Percentiles rank a stretch among this genome's conserved stretches.
Conservation (phyloP, 2,797 vertebrate species). For the Hydrocynus forskahlii region DNA sequence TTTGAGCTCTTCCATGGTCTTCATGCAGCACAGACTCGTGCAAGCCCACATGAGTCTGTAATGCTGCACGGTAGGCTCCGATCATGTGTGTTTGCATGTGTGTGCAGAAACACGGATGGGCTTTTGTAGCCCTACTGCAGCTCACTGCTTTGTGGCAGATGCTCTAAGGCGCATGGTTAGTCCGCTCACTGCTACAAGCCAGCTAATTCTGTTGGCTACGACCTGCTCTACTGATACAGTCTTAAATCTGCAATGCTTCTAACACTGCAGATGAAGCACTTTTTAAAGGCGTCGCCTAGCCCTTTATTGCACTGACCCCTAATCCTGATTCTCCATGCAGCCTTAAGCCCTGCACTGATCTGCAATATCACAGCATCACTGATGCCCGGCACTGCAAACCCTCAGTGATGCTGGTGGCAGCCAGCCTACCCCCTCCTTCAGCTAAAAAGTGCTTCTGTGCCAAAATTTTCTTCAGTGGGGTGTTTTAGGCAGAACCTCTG, state of each 20-base stretch:
- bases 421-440: background rate
- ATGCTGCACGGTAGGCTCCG: slow-evolving; percentile 41
- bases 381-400: background rate
- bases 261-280: too few relatives aligned
- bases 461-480: background rate
- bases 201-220: background rate
- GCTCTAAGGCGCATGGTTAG: background rate
- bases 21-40: background rate
- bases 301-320: background rate
- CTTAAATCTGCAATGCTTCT: too few relatives aligned
- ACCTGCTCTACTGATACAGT: too few relatives aligned
- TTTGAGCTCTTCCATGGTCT: background rate
- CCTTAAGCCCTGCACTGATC: background rate
- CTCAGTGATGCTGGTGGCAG: background rate
- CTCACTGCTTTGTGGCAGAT: background rate
- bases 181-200: background rate
- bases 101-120: background rate
- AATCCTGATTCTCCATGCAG: too few relatives aligned
- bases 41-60: slow-evolving; percentile 17
- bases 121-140: background rate
- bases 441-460: background rate
- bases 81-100: slow-evolving; percentile 8
- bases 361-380: too few relatives aligned
- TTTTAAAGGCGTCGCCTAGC: background rate
- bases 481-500: too few relatives aligned